phyloP scores from a whole-genome alignment of 2,113 vertebrate species.

The Atherinomorus stipes region DNA sequence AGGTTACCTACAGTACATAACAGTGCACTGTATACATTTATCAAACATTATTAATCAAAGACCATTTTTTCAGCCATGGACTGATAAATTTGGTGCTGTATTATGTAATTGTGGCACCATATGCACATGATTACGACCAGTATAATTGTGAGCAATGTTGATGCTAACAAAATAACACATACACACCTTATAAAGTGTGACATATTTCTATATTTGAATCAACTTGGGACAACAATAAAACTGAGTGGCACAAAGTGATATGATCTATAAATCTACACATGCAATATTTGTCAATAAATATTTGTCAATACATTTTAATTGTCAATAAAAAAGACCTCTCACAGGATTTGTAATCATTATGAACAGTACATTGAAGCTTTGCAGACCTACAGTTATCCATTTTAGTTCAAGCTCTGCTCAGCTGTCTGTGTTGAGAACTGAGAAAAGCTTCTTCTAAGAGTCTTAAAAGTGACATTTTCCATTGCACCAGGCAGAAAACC shows the following conservation, averaged over 20 bases:
- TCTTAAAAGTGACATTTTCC: constrained; percentile 2
- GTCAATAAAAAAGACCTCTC: not conserved
- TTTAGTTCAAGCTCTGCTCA: constrained; percentile 11
- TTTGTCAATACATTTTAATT: not conserved
- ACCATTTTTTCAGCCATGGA: constrained; percentile 9
- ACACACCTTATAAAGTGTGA: not conserved
- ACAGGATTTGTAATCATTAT: constrained; percentile 7
- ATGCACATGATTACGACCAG: not conserved
- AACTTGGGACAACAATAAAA: not conserved
- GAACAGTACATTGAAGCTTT: constrained; percentile 4
- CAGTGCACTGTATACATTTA: not conserved
- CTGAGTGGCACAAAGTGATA: not conserved
- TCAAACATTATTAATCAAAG: not conserved
- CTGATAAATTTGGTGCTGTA: not conserved
- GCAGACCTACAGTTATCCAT: constrained; percentile 19
- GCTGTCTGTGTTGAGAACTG: not conserved
- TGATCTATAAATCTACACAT: not conserved
- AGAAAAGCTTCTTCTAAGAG: not conserved
- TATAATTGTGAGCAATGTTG: not conserved
- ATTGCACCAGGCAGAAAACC: not conserved
- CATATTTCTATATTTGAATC: not conserved
- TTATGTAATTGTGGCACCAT: not conserved
- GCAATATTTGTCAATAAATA: too few species aligned
- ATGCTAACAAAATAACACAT: not conserved
- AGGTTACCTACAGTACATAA: not conserved